Conservation (phyloP, 2,113 vertebrate genomes). For the Gavia stellata region DNA sequence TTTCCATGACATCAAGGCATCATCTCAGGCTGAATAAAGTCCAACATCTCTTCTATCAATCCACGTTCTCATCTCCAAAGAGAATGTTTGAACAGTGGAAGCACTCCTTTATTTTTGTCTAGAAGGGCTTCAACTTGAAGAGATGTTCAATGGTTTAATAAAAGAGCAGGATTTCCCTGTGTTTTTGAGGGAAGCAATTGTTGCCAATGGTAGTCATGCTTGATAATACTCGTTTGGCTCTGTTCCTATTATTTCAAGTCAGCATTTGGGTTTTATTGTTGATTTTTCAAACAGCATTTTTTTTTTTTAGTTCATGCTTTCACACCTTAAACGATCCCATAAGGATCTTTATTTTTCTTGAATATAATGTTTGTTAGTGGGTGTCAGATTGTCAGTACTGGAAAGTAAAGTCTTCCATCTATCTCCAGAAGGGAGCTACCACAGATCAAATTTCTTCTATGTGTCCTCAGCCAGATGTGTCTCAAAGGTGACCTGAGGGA, state of each 20-base stretch:
- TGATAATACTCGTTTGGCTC: not conserved
- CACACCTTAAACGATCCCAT: not conserved
- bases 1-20: not conserved
- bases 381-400: not conserved
- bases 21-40: not conserved
- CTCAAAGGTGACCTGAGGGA: not conserved
- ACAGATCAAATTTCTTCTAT: not conserved
- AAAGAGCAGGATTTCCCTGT: not conserved
- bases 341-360: not conserved
- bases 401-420: not conserved
- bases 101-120: not conserved
- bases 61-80: not conserved
- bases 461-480: not conserved
- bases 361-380: not conserved
- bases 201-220: not conserved
- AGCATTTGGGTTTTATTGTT: constrained; percentile 4
- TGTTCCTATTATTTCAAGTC: not conserved
- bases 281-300: not conserved
- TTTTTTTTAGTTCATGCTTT: not conserved
- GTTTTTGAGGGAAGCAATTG: not conserved
- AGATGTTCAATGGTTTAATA: not conserved
- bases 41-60: not conserved
- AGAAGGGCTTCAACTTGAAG: not conserved
- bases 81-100: not conserved
- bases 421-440: not conserved